These are phyloP conservation scores for Octodonta nipae DNA, from an alignment of 2,888 invertebrate genomes.

Conservation along the genomic window DNA sequence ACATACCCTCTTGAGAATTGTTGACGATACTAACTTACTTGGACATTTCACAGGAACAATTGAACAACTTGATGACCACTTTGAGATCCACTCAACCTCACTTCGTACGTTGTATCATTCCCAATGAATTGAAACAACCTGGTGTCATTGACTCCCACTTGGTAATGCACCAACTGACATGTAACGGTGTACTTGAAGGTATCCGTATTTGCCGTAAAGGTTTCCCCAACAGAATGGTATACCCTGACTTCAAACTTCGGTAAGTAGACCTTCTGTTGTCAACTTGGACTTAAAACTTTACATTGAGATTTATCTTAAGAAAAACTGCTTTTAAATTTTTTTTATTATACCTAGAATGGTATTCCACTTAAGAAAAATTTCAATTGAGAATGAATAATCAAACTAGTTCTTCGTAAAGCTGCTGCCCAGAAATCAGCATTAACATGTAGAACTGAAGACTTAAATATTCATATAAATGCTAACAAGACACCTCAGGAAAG, in stretches of 20 bases:
- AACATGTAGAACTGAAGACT: no score
- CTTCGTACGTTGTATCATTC: slow-evolving; percentile 99
- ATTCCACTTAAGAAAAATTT: neutral
- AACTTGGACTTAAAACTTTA: no score
- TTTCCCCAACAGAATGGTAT: slow-evolving; percentile 99
- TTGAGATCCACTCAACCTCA: slow-evolving; percentile 94
- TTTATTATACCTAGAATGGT: no score
- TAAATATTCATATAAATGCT: no score
- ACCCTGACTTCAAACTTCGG: slow-evolving; percentile 99
- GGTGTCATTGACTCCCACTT: slow-evolving; percentile 95
- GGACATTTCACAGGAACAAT: slow-evolving; percentile 82
- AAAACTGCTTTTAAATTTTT: no score
- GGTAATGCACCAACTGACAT: slow-evolving; percentile 99
- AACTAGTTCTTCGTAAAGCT: no score
- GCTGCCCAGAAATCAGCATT: no score
- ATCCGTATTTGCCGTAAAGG: slow-evolving; percentile 99
- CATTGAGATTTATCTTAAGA: no score
- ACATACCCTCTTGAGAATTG: no score
- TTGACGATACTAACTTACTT: no score
- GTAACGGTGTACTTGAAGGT: slow-evolving; percentile 99
- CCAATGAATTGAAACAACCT: slow-evolving; percentile 92
- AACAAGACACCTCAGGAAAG: no score
- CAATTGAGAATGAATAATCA: no score
- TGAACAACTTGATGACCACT: slow-evolving; percentile 96
- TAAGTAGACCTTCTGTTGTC: slow-evolving; percentile 48